Conservation (phyloP, 2,113 vertebrate species). For the Hylia prasina region DNA sequence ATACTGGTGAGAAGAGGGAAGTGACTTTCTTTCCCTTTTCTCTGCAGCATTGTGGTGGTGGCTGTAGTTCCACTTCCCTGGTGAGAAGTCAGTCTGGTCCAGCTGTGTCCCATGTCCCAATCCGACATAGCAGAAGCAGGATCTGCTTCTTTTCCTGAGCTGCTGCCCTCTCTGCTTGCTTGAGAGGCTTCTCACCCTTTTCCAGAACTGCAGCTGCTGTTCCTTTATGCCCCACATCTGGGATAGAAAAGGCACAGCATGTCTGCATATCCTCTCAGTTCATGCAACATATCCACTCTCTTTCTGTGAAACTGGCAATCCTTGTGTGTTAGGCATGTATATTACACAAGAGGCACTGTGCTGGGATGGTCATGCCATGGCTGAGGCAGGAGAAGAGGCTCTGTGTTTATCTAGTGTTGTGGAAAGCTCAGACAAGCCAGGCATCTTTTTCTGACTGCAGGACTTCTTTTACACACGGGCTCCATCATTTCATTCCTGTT, state of each 20-base stretch:
- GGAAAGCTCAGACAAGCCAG: background rate
- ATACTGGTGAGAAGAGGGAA: background rate
- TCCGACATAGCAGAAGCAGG: fast-evolving
- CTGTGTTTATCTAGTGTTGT: background rate
- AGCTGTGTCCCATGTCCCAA: fast-evolving
- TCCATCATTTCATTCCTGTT: background rate
- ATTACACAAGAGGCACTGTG: too few species aligned
- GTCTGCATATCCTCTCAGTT: fast-evolving
- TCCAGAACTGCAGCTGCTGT: background rate
- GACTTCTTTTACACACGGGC: background rate
- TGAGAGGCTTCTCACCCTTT: background rate
- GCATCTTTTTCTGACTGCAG: background rate
- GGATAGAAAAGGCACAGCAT: background rate
- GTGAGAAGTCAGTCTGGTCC: background rate
- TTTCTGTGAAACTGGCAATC: background rate
- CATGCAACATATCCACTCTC: fast-evolving
- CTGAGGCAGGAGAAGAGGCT: background rate
- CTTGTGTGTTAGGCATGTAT: fast-evolving
- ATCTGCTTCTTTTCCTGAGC: background rate
- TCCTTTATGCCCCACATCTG: background rate
- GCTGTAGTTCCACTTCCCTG: background rate
- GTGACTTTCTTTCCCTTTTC: background rate
- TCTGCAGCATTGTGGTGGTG: fast-evolving
- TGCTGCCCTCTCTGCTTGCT: background rate
- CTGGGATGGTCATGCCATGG: fast-evolving